These are phyloP conservation scores for Penaeus vannamei DNA, from an alignment of 1,140 invertebrate species.

Conservation along the genomic window DNA sequence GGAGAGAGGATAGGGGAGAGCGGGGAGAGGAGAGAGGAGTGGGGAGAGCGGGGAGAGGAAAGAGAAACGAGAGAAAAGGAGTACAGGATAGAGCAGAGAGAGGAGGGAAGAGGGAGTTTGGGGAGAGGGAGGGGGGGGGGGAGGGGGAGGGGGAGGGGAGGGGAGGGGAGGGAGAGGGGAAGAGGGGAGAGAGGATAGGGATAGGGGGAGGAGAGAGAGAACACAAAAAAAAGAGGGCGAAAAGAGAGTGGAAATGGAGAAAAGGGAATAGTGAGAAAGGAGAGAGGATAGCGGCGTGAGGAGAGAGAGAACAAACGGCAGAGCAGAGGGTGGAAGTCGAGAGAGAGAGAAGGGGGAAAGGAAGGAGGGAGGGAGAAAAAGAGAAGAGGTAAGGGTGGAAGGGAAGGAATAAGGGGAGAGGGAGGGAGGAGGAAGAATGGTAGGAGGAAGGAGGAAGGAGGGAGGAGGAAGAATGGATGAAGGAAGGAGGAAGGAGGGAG, in stretches of 20 bases:
- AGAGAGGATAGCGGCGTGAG: slow-evolving; percentile 5
- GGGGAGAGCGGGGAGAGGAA: not conserved
- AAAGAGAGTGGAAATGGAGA: not conserved
- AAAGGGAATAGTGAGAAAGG: not conserved
- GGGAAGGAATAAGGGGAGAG: not conserved
- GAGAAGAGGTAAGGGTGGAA: not conserved
- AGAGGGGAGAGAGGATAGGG: slow-evolving; percentile 11
- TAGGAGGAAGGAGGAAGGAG: not conserved
- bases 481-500: not conserved
- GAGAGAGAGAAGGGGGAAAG: not conserved
- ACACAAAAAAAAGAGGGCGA: slow-evolving; percentile 27
- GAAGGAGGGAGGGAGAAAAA: not conserved
- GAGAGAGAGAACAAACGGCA: not conserved
- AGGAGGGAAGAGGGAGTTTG: not conserved
- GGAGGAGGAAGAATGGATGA: not conserved
- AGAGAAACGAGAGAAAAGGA: slow-evolving; percentile 41
- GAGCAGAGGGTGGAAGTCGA: not conserved
- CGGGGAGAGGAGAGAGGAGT: no score
- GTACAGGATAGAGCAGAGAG: slow-evolving; percentile 14
- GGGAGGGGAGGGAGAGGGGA: no score
- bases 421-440: not conserved
- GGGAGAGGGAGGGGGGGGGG: slow-evolving; percentile 32
- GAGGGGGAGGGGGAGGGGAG: not conserved
- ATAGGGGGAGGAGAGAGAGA: slow-evolving; percentile 34
- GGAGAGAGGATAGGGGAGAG: no score